Base-by-base conservation (phyloP, 2,888 invertebrate genomes). In the Drosophila diplacantha region DNA sequence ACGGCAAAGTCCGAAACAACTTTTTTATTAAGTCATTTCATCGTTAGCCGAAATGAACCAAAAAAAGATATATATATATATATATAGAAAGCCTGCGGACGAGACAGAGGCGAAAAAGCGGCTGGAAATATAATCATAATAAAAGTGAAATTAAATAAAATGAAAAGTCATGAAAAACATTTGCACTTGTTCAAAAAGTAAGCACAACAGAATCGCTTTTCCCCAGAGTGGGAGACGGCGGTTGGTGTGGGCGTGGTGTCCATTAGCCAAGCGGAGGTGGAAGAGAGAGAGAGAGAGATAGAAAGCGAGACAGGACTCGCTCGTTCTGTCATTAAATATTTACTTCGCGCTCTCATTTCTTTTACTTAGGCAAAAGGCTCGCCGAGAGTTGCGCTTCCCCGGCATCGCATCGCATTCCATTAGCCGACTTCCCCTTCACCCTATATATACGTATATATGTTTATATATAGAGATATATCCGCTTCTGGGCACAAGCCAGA, bases 101-200 rank as follows among this genome's bases (percentile, higher is more conserved):
- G 37, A 32, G 24, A 18, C 22, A 39, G 57, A 22, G 18, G 60
- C 43, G 18, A 26, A 46, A 60, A 55, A 44, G 58, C 60, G 60
- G 60, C 60, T 60, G 62, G 22, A 76, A 76, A 79, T 82, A 82
- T 73, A 78, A 80, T 80, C 81, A 80, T 80, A 82, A 80, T 82
- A 80, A 80, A 77, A 82, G 66, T 66, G 73, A 80, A 80, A 80
- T 80, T 80, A 80, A 80, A 80, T 80, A 75, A 80, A 80, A 80
- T 69, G 69, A 75, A 82, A 80, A 79, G 77, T 75, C 71, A 73
- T 60, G 73, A 71, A 79, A 73, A 74, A 59, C 81, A 80, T 81
- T 80, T 72, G 71, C 78, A 80, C 80, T 82, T 81, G 82, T 75
- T 80, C 69, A 77, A 80, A 73, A 77, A 76, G 72, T 71, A 59